Percentiles rank a stretch among this genome's conserved stretches.
phyloP scores from a whole-genome alignment of 2,888 invertebrate species.

The Ornithoptera priamus region DNA sequence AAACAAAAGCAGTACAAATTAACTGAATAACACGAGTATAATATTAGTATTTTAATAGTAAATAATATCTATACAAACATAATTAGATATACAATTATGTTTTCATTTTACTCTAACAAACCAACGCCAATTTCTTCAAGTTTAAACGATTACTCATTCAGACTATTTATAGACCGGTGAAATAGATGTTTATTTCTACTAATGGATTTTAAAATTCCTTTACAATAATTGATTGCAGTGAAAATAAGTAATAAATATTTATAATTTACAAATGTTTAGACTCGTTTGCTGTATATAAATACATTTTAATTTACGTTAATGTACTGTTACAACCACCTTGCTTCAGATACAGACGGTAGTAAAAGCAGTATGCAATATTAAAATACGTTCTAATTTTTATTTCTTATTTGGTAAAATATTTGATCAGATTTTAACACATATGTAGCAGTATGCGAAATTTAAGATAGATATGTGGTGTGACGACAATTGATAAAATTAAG shows the following conservation, averaged over 20 bases:
- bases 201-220: conserved; percentile 1
- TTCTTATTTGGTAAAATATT: background rate
- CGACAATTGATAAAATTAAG: too few species aligned
- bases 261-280: background rate
- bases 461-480: too few species aligned
- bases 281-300: background rate
- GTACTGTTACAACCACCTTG: background rate
- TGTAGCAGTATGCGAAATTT: too few species aligned
- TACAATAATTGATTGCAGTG: background rate
- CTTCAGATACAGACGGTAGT: background rate
- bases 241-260: background rate
- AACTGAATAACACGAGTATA: background rate
- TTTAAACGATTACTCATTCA: conserved; percentile 1
- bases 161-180: background rate
- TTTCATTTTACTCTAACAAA: background rate
- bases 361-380: background rate
- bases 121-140: background rate
- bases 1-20: background rate
- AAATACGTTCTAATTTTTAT: background rate
- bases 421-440: too few species aligned
- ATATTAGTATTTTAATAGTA: background rate
- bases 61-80: background rate
- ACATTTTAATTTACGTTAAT: background rate
- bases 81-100: background rate
- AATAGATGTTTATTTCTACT: conserved; percentile 2